These are phyloP conservation scores for Amblyraja radiata DNA, from an alignment of 2,797 vertebrate species.

Conservation along the genomic window DNA sequence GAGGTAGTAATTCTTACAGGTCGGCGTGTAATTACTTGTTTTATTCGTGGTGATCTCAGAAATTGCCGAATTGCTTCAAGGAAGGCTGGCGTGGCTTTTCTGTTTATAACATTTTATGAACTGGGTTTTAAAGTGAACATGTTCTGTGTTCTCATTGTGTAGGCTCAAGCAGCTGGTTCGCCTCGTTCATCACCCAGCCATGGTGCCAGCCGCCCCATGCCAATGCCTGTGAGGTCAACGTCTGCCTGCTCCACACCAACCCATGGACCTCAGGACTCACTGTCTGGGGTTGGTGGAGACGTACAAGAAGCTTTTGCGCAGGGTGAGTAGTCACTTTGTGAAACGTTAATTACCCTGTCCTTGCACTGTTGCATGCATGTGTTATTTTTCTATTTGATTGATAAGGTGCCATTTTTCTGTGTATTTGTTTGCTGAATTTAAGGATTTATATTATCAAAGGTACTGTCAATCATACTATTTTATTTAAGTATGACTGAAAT, in stretches of 20 bases:
- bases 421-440: background rate
- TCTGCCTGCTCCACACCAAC: constrained; percentile 88
- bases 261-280: constrained; percentile 76
- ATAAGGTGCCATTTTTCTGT: background rate
- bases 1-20: background rate
- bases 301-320: constrained; percentile 82
- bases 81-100: background rate
- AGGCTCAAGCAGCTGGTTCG: constrained; percentile 79
- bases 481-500: background rate
- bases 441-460: background rate
- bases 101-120: background rate
- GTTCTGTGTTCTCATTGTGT: constrained; percentile 29
- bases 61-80: background rate
- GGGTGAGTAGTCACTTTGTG: constrained; percentile 59
- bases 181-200: constrained; percentile 86
- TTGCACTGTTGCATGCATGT: background rate
- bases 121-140: background rate
- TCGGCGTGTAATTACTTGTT: background rate
- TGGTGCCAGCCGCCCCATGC: constrained; percentile 74
- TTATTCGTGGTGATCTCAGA: background rate
- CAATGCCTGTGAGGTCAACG: constrained; percentile 82
- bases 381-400: background rate
- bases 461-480: background rate
- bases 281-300: constrained; percentile 75
- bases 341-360: background rate